Conservation (phyloP, 2,797 vertebrate genomes). For the Pogoniulus pusillus region DNA sequence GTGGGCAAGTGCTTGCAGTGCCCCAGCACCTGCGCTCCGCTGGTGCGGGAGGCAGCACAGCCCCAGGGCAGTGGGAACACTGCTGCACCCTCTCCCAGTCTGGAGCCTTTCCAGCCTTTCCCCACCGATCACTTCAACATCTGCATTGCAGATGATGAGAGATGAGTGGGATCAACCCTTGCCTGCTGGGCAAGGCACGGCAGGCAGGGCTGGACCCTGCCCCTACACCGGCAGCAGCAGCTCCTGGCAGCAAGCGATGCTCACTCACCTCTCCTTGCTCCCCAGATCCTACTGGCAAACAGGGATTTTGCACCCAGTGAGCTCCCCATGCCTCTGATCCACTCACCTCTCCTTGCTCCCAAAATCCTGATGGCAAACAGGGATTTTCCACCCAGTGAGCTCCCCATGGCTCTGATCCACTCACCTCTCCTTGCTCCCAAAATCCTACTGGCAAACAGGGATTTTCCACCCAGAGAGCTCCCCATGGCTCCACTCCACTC, state of each 20-base stretch:
- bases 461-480: too few species aligned
- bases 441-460: too few species aligned
- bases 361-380: too few species aligned
- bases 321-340: too few species aligned
- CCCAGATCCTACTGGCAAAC: accelerated
- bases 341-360: too few species aligned
- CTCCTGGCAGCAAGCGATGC: not conserved
- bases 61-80: not conserved
- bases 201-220: not conserved
- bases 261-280: not conserved
- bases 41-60: not conserved
- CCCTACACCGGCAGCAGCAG: accelerated
- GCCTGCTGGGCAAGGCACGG: not conserved
- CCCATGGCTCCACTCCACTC: too few species aligned
- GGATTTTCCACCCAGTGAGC: too few species aligned
- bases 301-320: not conserved
- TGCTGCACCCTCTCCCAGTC: not conserved
- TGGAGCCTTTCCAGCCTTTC: slow-evolving; percentile 30
- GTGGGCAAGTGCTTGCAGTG: not conserved
- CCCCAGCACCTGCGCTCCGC: not conserved
- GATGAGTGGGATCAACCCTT: not conserved
- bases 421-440: too few species aligned
- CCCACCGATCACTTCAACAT: not conserved
- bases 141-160: not conserved
- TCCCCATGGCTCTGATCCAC: too few species aligned